Base-by-base conservation (phyloP, 2,797 vertebrate genomes). In the Margarornis squamiger region DNA sequence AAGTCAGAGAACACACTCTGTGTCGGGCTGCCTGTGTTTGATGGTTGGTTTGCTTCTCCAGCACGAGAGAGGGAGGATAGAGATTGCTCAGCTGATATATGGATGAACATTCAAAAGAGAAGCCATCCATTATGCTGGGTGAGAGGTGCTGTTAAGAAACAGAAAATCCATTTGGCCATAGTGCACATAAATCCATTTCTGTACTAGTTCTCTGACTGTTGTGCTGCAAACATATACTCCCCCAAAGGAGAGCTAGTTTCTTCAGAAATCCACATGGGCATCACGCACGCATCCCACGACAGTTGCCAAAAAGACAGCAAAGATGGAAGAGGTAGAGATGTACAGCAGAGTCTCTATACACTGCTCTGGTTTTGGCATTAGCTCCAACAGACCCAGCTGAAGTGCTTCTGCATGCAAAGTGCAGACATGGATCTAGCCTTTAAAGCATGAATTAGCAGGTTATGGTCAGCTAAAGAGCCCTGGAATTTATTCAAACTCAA, bases 351-450 rank as follows among this genome's bases (percentile, higher is more conserved):
- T 65, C 59, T 76, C 43, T 18, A 0, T 59, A n/a, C 19, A 7
- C 16, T 67, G 26, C 39, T 76, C 22, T 23, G 2, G 22, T 34
- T 76, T 46, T 34, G 43, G 10, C 54, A 52, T 57, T 72, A 30
- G 10, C 4, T 39, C 48, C 0, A 0, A 12, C 39, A 30, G 18
- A 94, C 34, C 13, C 65, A 52, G 7, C 38, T 46, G 54, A 72
- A 62, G 26, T 65, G 54, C 19, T 80, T 81, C 54, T 81, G n/a
- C 14, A 7, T 72, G 77, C 34, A 10, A 77, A 84, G 27, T 10
- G 30, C 38, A 62, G 34, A 7, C 20, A 2, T 7, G 6, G 17
- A 55, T 78, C 32, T 29, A 58, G 30, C 27, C 66, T 92, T 80
- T 58, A 46, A 59, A 90, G 66, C 38, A 14, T 70, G 66, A 91